Evolutionary conservation across 1,140 invertebrate genomes (phyloP), one percentile per base, ranked within the genome.

Genomic region (Anastrepha ludens): DNA sequence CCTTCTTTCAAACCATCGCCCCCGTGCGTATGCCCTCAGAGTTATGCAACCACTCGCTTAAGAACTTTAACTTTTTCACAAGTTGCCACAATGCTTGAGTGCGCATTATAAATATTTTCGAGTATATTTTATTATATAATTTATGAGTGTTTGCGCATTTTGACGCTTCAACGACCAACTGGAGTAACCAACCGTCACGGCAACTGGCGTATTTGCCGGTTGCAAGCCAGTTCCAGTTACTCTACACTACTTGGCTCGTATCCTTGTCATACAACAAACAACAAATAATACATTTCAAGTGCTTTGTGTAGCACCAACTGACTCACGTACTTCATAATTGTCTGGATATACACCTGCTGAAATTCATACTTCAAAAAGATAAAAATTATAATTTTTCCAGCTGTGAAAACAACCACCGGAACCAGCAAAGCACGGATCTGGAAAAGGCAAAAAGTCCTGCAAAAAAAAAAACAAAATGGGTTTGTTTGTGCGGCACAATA

Each of bases 71-170:
- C 8, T 17, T 13, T 13, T n/a, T 62, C 60, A 62, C 4, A 62
- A n/a, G 8, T 62, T 4, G 60, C n/a, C 15, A 55, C 11, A 55
- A 55, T 55, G 29, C 29, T 29, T 29, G 29, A 29, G 29, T 29
- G 29, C 50, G 50, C 50, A 55, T 55, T 1, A 55, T 29, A 29
- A 4, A 67, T 29, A 81, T 55, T 55, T 81, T 81, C 74, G 9
- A 29, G 67, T 47, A 44, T 17, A 47, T 47, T 15, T 5, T 4
- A 17, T 62, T 4, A 15, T 55, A 70, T 81, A 55, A 81, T 81
- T 81, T 55, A 81, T 41, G n/a, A 81, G 44, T 81, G 74, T 55
- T 81, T 81, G 74, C 74, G 47, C 47, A 81, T 81, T 55, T 50
- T 50, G 47, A 20, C 74, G 74, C 44, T 20, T 81, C 60, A 62